These are phyloP conservation scores for Octodon degus DNA, from an alignment of 2,113 vertebrate species.

Conservation along the genomic window DNA sequence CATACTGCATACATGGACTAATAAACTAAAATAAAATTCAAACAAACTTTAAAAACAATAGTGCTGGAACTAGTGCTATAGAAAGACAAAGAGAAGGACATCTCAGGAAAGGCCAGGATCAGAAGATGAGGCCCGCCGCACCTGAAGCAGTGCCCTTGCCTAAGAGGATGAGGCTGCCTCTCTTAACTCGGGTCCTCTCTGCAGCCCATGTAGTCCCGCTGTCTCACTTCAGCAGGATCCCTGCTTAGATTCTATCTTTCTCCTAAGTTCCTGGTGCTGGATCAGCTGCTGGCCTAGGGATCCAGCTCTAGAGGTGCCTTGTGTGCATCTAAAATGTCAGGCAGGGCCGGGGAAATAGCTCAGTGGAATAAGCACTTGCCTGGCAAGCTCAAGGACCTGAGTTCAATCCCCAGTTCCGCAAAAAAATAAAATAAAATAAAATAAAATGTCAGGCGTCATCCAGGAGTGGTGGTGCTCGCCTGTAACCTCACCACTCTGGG, in stretches of 20 bases:
- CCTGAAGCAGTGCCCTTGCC: not conserved
- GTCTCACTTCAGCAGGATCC: not conserved
- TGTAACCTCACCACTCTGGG: too few species aligned
- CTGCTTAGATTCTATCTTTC: not conserved
- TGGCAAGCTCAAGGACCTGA: too few species aligned
- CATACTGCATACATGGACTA: not conserved
- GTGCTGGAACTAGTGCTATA: not conserved
- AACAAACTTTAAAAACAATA: not conserved
- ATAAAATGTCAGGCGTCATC: too few species aligned
- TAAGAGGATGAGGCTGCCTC: not conserved
- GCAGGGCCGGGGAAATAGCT: too few species aligned
- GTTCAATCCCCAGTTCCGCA: too few species aligned
- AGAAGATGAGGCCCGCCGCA: fast-evolving
- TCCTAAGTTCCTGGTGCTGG: not conserved
- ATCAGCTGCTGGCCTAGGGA: not conserved
- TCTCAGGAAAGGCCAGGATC: not conserved
- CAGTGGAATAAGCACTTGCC: too few species aligned
- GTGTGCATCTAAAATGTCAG: fast-evolving
- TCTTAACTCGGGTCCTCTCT: not conserved
- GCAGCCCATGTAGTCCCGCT: fast-evolving
- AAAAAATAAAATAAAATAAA: too few species aligned
- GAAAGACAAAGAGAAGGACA: not conserved
- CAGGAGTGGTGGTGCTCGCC: not conserved
- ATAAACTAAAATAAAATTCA: not conserved
- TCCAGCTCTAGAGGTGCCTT: not conserved